Conservation (phyloP, 1,140 invertebrate genomes). For the fruit fly (Drosophila melanogaster) region Release_6_plus_ISO1_MT NT_033777.3:15805001-15805500, state of each 20-base stretch:
- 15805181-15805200: conserved; percentile 28
- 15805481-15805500: neutral
- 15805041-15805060: conserved; percentile 44
- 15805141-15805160: conserved; percentile 64
- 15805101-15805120: conserved; percentile 31
- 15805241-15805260: conserved; percentile 34
- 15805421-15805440: conserved; percentile 5
- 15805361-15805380: conserved; percentile 3
- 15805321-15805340: conserved; percentile 35
- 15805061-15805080: conserved; percentile 39
- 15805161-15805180: conserved; percentile 40
- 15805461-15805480: neutral
- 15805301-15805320: conserved; percentile 8
- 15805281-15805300: conserved; percentile 9
- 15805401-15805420: neutral
- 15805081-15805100: conserved; percentile 54
- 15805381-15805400: no score
- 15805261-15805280: conserved; percentile 24
- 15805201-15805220: conserved; percentile 12
- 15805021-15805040: conserved; percentile 47
- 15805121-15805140: conserved; percentile 78
- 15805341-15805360: conserved; percentile 22
- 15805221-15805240: conserved; percentile 26
- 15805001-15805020: neutral
- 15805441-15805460: neutral